Conservation (phyloP, 2,113 vertebrate genomes). For the Neogobius melanostomus region DNA sequence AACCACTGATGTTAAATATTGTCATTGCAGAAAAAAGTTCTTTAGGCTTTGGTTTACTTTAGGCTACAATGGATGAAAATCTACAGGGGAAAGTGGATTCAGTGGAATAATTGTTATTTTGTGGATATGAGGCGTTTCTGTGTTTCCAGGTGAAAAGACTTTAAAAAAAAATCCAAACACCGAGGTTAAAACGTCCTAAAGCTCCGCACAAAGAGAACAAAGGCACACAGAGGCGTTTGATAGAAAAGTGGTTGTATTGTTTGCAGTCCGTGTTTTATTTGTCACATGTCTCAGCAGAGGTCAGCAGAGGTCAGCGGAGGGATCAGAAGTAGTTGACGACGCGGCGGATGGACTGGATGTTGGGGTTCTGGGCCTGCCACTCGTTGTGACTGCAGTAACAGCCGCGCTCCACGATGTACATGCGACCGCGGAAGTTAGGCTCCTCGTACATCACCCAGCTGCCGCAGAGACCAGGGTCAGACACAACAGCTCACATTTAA, state of each 20-base stretch:
- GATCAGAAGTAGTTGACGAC: constrained; percentile 89
- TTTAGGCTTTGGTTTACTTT: no score
- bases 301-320: background rate
- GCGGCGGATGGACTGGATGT: constrained; percentile 88
- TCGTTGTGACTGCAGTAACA: constrained; percentile 82
- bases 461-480: background rate
- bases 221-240: constrained; percentile 51
- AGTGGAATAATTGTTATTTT: no score
- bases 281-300: constrained; percentile 61
- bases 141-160: no score
- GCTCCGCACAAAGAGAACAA: background rate
- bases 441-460: constrained; percentile 96
- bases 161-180: no score
- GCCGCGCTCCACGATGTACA: constrained; percentile 90
- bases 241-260: constrained; percentile 57
- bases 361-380: constrained; percentile 86
- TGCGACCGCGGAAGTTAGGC: constrained; percentile 89
- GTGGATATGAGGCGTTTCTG: no score
- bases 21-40: no score
- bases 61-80: no score
- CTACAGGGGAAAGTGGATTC: no score
- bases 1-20: no score
- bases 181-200: no score
- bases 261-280: constrained; percentile 67
- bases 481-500: background rate